Evolutionary conservation across 2,888 invertebrate species (phyloP).

Genomic region (Drosophila mimica): DNA sequence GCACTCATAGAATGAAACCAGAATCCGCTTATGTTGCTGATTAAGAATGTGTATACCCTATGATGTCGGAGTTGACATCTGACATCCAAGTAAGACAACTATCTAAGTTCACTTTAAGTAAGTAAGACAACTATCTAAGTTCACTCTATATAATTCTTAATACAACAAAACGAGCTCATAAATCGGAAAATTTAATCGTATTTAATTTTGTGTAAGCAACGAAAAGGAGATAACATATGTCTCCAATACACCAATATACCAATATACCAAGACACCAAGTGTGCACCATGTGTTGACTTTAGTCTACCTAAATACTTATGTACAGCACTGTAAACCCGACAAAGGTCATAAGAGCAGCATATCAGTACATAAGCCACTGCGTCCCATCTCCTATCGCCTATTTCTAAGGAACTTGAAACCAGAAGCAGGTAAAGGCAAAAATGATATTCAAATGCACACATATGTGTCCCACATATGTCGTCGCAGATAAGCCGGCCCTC

Average conservation of each 20-base stretch:
- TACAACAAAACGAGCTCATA: background rate
- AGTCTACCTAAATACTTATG: background rate
- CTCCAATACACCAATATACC: background rate
- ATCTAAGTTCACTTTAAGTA: background rate
- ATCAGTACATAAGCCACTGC: slow-evolving; percentile 12
- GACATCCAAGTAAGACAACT: background rate
- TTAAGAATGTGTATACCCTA: background rate
- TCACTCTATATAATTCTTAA: background rate
- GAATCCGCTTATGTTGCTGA: background rate
- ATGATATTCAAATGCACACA: background rate
- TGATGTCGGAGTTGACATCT: background rate
- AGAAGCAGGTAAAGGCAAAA: background rate
- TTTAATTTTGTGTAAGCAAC: background rate
- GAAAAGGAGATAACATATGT: background rate
- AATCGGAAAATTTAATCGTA: background rate
- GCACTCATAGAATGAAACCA: background rate
- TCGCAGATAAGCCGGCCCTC: slow-evolving; percentile 8
- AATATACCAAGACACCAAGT: background rate
- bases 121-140: background rate
- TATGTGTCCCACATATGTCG: background rate
- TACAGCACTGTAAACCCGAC: background rate
- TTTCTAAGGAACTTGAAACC: background rate
- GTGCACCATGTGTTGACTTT: background rate
- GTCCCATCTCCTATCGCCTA: background rate
- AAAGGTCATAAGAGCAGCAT: background rate